Base-by-base conservation (phyloP, 2,888 invertebrate species). In the Epinotia nisella region DNA sequence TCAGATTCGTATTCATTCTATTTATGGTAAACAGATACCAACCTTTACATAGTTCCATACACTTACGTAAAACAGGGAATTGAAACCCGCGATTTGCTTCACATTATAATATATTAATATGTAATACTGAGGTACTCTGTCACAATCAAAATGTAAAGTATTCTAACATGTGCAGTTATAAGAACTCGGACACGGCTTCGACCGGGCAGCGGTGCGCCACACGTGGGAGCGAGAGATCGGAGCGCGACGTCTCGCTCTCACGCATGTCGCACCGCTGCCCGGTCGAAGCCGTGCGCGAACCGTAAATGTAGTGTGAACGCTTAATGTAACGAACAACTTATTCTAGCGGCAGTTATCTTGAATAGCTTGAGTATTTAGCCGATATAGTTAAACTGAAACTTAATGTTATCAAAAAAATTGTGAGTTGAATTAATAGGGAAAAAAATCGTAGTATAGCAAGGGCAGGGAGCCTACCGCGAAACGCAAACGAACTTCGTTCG, bases 131-230 rank as follows among this genome's bases (percentile, higher is more conserved):
- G 82, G 82, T 85, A 84, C 78, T 80, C 79, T 71, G 78, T 82
- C 81, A 81, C 81, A 82, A 81, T 82, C 77, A 71, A 81, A 78
- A 49, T 76, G 78, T 79, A 79, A 77, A 79, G 66, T 83, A 83
- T 81, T 49, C 49, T 61, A 77, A 79, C 80, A 78, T 49, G 87
- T 87, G 87, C 86, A 83, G 76, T 86, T 85, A 84, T 82, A 80
- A 80, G 78, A n/a, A 9, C 35, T 35, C 9, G 9, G 9, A 9
- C 9, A 35, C 35, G 35, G 1, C 35, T 9, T 35, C 35, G 9
- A 35, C 21, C 21, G 21, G 21, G 7, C 29, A 7, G 29, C 35
- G 9, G 35, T 9, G 35, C 9, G 35, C 9, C 35, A 35, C 9
- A 35, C 1, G 35, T 35, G 29, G 29, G 29, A 29, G 29, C 35